Percentiles rank a stretch among this genome's conserved stretches.
Evolutionary conservation across 2,888 invertebrate genomes (phyloP).

Genomic region (Plagodis pulveraria): DNA sequence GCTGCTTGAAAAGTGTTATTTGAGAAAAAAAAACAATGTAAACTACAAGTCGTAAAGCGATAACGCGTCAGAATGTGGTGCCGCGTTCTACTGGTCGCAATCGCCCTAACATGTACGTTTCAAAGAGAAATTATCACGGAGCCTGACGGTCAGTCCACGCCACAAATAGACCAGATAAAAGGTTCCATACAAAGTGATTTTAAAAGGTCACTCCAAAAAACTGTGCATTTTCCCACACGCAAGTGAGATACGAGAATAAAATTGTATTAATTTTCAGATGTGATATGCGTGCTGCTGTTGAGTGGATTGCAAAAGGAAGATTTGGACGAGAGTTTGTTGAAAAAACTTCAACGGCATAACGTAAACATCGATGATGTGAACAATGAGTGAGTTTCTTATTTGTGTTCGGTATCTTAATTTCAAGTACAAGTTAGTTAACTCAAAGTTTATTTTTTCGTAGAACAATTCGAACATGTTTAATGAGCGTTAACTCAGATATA

Average conservation of each 20-base stretch:
- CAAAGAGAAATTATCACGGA: constrained; percentile 50
- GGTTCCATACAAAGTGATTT: constrained; percentile 65
- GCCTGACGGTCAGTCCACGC: constrained; percentile 56
- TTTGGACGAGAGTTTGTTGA: constrained; percentile 59
- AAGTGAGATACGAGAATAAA: constrained; percentile 14
- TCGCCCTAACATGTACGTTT: constrained; percentile 78
- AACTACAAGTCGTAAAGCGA: constrained; percentile 44
- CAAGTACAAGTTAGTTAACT: background rate
- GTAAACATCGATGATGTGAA: constrained; percentile 67
- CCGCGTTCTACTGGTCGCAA: constrained; percentile 61
- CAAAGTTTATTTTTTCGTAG: constrained; percentile 1
- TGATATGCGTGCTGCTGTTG: constrained; percentile 72
- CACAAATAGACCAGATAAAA: constrained; percentile 60
- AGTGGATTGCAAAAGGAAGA: constrained; percentile 76
- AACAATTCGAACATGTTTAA: constrained; percentile 8
- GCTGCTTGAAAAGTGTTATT: constrained; percentile 13
- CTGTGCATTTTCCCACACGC: constrained; percentile 4
- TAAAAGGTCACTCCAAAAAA: constrained; percentile 36
- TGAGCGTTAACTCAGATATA: background rate
- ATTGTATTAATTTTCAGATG: constrained; percentile 61
- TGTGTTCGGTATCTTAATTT: background rate
- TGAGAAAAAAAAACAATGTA: constrained; percentile 42
- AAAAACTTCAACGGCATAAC: constrained; percentile 66
- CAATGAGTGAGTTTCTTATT: constrained; percentile 61
- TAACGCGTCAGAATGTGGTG: constrained; percentile 68